Conservation (phyloP, 2,797 vertebrate species). For the Manis crassicaudata region DNA sequence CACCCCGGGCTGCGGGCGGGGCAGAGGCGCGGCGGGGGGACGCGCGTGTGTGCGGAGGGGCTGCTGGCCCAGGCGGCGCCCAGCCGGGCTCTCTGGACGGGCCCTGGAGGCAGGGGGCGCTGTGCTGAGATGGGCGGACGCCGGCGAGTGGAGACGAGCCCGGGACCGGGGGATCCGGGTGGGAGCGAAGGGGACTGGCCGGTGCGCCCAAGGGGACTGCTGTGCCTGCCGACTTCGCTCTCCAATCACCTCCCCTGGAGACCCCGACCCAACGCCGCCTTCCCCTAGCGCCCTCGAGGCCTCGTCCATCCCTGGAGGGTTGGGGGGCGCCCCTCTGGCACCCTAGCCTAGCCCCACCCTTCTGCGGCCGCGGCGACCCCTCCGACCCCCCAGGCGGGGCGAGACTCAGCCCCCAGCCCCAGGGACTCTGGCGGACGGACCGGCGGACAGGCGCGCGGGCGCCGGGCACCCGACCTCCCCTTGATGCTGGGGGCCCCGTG, state of each 20-base stretch:
- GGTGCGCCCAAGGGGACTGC: not conserved
- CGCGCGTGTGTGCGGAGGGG: slow-evolving; percentile 11
- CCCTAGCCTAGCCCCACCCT: slow-evolving; percentile 66
- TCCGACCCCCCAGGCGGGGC: not conserved
- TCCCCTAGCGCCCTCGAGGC: not conserved
- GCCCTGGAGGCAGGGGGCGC: slow-evolving; percentile 32
- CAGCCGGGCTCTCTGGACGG: slow-evolving; percentile 10
- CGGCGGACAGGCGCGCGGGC: not conserved
- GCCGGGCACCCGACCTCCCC: not conserved
- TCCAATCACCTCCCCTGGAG: not conserved
- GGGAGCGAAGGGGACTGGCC: not conserved
- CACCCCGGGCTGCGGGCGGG: slow-evolving; percentile 50
- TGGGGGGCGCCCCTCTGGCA: not conserved
- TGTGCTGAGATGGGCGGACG: not conserved
- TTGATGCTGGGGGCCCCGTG: not conserved
- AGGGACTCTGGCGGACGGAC: not conserved
- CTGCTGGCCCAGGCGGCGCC: not conserved
- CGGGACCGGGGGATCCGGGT: not conserved
- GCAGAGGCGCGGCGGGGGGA: slow-evolving; percentile 19
- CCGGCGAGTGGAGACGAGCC: not conserved
- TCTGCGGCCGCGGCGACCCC: slow-evolving; percentile 9
- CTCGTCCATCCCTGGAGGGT: not conserved
- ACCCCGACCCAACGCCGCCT: not conserved
- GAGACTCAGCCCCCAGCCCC: not conserved
- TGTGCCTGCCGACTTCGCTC: not conserved